Evolutionary conservation across 1,140 invertebrate genomes (phyloP), one percentile per base, ranked within the genome.

Genomic region (Archivesica marissinica): DNA sequence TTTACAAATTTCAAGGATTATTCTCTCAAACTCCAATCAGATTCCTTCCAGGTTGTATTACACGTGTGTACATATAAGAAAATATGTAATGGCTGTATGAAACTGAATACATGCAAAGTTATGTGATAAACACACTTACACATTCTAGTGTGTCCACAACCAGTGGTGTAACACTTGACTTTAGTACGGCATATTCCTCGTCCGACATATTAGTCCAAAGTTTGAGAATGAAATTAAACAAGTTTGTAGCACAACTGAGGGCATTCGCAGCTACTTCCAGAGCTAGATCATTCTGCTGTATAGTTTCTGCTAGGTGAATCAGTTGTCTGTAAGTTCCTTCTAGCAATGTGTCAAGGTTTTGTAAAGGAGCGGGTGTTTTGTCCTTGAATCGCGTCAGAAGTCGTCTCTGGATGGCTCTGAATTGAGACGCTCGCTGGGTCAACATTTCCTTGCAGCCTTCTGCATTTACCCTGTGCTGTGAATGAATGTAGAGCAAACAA

Each of bases 331-430:
- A 95, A 13, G 96, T 97, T 64, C 96, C 96, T 81, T 96, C 95
- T 80, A 97, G 94, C 30, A 97, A 92, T 23, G 95, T 96, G 91
- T 97, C 96, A 28, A 97, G 92, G 87, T 96, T 95, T 39, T 95
- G 96, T 70, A 97, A 94, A 38, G 96, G 95, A 2, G 95, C 95
- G 1, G 97, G 96, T 52, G 96, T 97, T 91, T 96, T 96, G 77
- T 97, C 96, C 86, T 96, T 96, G 90, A 96, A 96, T 92, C 97
- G 96, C 0, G 96, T 95, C 52, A 97, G 93, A 0, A 97, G 92
- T 72, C 96, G 93, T 89, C 96, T 96, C 92, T 97, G 96, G 13
- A 97, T 95, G 39, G 96, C 93, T 13, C 96, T 95, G 91, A 96
- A 97, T 90, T 97, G 97, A 6, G 95, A 93, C 38, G 96, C 95